phyloP scores from a whole-genome alignment of 2,113 vertebrate species.

The Tachysurus fulvidraco region DNA sequence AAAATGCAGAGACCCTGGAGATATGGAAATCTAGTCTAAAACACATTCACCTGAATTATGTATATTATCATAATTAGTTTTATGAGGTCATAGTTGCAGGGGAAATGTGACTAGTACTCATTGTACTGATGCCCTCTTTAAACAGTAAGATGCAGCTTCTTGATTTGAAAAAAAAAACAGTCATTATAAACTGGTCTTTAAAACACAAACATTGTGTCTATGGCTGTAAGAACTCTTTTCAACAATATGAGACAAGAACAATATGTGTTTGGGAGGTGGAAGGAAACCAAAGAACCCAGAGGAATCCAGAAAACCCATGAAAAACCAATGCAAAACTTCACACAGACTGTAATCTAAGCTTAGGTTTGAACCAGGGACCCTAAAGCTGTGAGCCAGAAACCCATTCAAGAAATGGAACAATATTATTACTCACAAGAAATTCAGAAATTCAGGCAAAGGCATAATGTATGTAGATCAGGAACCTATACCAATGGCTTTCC shows the following conservation, averaged over 20 bases:
- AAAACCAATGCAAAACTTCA: background rate
- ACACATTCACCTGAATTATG: conserved; percentile 70
- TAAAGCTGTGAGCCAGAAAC: background rate
- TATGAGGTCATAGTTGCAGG: conserved; percentile 31
- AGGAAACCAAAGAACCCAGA: background rate
- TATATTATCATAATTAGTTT: conserved; percentile 46
- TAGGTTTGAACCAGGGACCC: background rate
- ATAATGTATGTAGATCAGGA: background rate
- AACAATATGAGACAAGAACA: too few relatives aligned
- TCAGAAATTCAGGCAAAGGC: background rate
- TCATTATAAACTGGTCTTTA: background rate
- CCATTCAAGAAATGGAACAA: background rate
- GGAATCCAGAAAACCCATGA: background rate
- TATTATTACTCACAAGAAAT: background rate
- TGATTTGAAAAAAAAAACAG: background rate
- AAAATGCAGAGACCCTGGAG: conserved; percentile 76
- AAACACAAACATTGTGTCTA: background rate
- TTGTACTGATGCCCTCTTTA: background rate
- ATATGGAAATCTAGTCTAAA: conserved; percentile 76
- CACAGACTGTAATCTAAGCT: background rate
- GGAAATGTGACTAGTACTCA: background rate
- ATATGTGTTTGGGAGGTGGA: background rate
- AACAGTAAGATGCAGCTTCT: background rate
- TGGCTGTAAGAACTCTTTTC: background rate
- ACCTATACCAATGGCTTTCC: background rate